Conservation (phyloP, 2,888 invertebrate species). For the Tipula helvola region DNA sequence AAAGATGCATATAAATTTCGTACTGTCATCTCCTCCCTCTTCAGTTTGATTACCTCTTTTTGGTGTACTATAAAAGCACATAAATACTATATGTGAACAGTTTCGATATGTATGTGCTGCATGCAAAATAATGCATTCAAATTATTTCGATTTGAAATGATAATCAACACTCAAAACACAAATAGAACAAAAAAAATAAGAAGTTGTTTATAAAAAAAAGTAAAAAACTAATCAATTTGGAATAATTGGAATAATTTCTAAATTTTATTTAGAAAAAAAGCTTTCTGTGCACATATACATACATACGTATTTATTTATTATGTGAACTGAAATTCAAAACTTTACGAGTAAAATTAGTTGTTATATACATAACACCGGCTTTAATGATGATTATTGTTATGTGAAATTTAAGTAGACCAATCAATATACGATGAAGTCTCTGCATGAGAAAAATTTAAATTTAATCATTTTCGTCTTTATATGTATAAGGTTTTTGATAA, state of each 20-base stretch:
- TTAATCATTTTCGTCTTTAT: not conserved
- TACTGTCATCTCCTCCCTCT: not conserved
- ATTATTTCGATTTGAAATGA: not conserved
- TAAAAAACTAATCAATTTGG: not conserved
- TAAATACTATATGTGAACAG: not conserved
- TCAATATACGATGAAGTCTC: not conserved
- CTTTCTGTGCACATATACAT: not conserved
- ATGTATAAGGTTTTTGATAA: not conserved
- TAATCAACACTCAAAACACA: not conserved
- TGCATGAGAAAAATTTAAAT: not conserved
- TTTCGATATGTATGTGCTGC: not conserved
- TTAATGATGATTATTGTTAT: not conserved
- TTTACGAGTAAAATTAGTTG: not conserved
- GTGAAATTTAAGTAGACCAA: not conserved
- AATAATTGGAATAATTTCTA: not conserved
- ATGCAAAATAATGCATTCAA: not conserved
- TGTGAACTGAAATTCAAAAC: not conserved
- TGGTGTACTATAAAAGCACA: not conserved
- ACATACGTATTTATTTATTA: not conserved
- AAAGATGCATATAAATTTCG: not conserved
- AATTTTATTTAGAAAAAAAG: not conserved
- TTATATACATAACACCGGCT: not conserved
- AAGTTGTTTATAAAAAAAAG: not conserved
- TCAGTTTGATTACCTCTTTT: not conserved
- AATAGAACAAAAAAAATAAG: not conserved